Conservation (phyloP, 35 echinoderm and acorn worm species). For the Holothuria glaberrima region DNA sequence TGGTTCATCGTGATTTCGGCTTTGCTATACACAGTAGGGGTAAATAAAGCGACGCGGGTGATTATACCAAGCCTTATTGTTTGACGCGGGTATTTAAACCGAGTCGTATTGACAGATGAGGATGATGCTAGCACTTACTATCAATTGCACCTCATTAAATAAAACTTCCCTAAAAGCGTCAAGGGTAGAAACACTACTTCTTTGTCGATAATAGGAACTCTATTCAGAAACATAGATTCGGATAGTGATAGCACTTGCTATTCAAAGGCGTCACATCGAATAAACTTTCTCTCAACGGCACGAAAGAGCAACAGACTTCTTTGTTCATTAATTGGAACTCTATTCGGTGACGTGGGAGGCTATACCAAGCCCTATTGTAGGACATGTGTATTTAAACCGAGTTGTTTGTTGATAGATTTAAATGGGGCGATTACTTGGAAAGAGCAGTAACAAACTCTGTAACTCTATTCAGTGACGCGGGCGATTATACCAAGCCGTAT, state of each 20-base stretch:
- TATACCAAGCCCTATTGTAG: not conserved
- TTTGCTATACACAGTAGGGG: not conserved
- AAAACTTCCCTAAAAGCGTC: not conserved
- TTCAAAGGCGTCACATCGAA: not conserved
- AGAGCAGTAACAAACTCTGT: too few relatives aligned
- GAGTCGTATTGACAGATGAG: not conserved
- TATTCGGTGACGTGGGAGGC: not conserved
- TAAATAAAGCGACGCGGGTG: not conserved
- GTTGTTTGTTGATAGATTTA: not conserved
- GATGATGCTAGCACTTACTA: not conserved
- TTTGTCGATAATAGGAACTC: not conserved
- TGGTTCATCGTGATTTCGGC: not conserved
- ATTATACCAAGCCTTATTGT: not conserved
- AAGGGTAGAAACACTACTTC: not conserved
- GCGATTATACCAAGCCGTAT: not conserved
- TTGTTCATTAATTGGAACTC: not conserved
- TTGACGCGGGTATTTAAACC: not conserved
- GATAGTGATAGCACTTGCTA: too few relatives aligned
- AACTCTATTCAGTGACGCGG: too few relatives aligned
- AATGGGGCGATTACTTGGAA: too few relatives aligned
- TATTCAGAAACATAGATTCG: not conserved
- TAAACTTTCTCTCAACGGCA: not conserved
- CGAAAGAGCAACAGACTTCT: not conserved
- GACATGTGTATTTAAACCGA: not conserved
- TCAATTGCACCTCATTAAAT: not conserved